Conservation (phyloP, 2,888 invertebrate species). For the Aplocera efformata region DNA sequence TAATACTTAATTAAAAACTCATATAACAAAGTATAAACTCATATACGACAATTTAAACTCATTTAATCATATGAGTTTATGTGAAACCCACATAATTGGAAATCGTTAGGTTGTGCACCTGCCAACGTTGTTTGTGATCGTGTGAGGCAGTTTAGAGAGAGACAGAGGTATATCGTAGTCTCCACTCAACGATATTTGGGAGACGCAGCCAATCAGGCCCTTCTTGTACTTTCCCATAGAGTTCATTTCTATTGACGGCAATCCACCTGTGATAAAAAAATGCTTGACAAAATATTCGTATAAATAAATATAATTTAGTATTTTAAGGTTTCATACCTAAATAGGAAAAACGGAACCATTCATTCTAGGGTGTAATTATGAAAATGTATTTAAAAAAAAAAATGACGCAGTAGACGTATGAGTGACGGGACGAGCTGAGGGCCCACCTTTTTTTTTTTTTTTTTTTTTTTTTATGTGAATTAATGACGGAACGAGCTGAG, state of each 20-base stretch:
- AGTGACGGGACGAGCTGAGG: too few relatives aligned
- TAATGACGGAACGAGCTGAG: too few relatives aligned
- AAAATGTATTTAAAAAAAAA: too few relatives aligned
- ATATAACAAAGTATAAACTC: too few relatives aligned
- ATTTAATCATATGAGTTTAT: slow-evolving; percentile 1
- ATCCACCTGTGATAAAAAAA: slow-evolving; percentile 83
- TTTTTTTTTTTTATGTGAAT: too few relatives aligned
- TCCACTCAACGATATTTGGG: slow-evolving; percentile 89
- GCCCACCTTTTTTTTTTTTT: too few relatives aligned
- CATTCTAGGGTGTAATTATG: too few relatives aligned
- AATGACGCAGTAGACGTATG: too few relatives aligned
- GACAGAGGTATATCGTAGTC: slow-evolving; percentile 88
- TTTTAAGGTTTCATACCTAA: too few relatives aligned
- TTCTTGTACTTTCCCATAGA: slow-evolving; percentile 85
- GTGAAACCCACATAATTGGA: not conserved
- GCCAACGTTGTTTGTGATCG: slow-evolving; percentile 78
- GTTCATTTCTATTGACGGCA: slow-evolving; percentile 86
- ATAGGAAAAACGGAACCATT: too few relatives aligned
- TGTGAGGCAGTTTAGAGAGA: slow-evolving; percentile 82
- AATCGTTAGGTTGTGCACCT: slow-evolving; percentile 61
- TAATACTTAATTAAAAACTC: not conserved
- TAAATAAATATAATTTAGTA: too few relatives aligned
- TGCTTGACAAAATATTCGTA: not conserved
- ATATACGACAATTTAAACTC: not conserved
- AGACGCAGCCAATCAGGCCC: slow-evolving; percentile 91